Base-by-base conservation (phyloP, 2,888 invertebrate species). In the Miltochrista miniata region DNA sequence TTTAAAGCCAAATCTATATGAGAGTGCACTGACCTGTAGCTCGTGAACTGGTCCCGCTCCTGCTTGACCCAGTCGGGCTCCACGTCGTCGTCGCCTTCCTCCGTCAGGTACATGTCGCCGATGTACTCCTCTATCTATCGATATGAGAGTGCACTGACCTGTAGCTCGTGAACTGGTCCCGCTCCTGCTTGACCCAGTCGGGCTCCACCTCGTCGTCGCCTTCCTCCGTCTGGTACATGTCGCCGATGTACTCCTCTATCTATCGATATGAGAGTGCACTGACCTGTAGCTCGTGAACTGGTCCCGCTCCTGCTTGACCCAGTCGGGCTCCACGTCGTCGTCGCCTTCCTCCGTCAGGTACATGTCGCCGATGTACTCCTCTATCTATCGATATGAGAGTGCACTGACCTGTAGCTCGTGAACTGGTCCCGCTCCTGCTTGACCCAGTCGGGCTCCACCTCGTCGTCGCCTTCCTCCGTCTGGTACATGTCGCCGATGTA, bases 401-500 rank as follows among this genome's bases (percentile, higher is more conserved):
- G n/a, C n/a, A n/a, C 34, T 48, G 10, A 92, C 92, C 97, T 93
- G 87, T 95, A 97, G 36, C 94, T 94, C 15, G 92, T 87, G 87
- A 99, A 99, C 79, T 98, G 97, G 67, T 98, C 97, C 18, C 97
- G 93, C 85, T 99, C 99, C 78, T 95, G 96, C 75, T 95, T 94
- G 43, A 99, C 98, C 99, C 99, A 99, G 73, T 98, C 98, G 0
- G 99, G 99, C 72, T 98, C 97, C 48, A 95, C 95, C 15, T 93
- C 94, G 1, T 92, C 93, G 45, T 92, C 92, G 0, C 92, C 93
- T 0, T 94, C 95, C 1, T 94, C 93, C 0, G 94, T 93, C 58
- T 95, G 94, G 91, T 97, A 99, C 97, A 99, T 96, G 82, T 99
- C 98, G 0, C 98, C 97, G 61, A 99, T 98, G 85, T 99, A 99